Conservation (phyloP, 1,140 invertebrate genomes). For the Zaprionus africanus region DNA sequence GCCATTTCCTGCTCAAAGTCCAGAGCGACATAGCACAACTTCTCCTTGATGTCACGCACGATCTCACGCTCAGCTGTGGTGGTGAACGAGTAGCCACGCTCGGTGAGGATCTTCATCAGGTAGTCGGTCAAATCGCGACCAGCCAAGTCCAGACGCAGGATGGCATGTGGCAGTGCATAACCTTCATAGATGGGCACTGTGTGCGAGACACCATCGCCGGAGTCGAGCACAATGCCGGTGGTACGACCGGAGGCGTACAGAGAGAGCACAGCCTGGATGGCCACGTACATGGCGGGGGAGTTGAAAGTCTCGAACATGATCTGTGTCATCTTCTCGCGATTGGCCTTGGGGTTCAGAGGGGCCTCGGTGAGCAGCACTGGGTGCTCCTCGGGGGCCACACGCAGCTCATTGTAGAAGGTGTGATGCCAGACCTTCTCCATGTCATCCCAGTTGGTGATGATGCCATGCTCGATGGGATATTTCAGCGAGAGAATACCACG, state of each 20-base stretch:
- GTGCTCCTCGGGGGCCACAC: slow-evolving; percentile 95
- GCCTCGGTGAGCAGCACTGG: slow-evolving; percentile 94
- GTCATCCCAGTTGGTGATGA: slow-evolving; percentile 94
- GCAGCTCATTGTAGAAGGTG: slow-evolving; percentile 93
- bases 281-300: slow-evolving; percentile 91
- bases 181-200: slow-evolving; percentile 95
- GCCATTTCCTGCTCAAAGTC: slow-evolving; percentile 95
- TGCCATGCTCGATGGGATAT: slow-evolving; percentile 92
- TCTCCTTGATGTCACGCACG: slow-evolving; percentile 94
- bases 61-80: slow-evolving; percentile 92
- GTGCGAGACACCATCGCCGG: slow-evolving; percentile 94
- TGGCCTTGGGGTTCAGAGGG: slow-evolving; percentile 93
- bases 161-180: slow-evolving; percentile 91
- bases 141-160: slow-evolving; percentile 94
- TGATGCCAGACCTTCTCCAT: slow-evolving; percentile 95
- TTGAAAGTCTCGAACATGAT: slow-evolving; percentile 94
- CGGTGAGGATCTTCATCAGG: slow-evolving; percentile 93
- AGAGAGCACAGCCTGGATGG: slow-evolving; percentile 89
- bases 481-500: slow-evolving; percentile 91
- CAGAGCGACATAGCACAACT: slow-evolving; percentile 93
- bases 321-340: slow-evolving; percentile 93
- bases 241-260: slow-evolving; percentile 94
- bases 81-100: slow-evolving; percentile 90
- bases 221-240: slow-evolving; percentile 93
- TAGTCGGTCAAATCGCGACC: slow-evolving; percentile 95